These are phyloP conservation scores for Sitobion miscanthi DNA, from an alignment of 1,140 invertebrate genomes.

Conservation along the genomic window DNA sequence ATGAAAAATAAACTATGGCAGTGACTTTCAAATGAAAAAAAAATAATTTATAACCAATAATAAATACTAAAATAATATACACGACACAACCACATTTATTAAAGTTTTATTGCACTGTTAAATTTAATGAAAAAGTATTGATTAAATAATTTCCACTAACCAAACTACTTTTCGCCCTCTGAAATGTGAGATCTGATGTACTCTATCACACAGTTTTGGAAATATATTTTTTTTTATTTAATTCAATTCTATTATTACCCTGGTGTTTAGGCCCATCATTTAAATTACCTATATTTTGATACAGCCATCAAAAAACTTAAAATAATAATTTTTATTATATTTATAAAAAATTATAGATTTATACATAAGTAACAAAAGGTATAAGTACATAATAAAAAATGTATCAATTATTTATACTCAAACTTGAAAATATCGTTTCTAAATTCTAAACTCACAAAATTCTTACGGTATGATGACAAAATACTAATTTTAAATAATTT, in stretches of 20 bases:
- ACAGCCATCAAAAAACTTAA: neutral
- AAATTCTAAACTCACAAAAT: too few relatives aligned
- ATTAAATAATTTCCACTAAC: neutral
- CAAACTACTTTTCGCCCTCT: neutral
- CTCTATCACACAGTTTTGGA: neutral
- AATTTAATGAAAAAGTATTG: conserved; percentile 43
- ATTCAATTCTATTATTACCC: neutral
- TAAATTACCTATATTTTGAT: neutral
- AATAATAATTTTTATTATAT: neutral
- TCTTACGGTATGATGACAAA: too few relatives aligned
- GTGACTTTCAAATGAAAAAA: neutral
- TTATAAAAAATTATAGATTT: neutral
- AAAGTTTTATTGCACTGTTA: neutral
- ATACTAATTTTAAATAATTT: too few relatives aligned
- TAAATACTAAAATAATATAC: conserved; percentile 28
- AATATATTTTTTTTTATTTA: neutral
- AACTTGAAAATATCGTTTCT: too few relatives aligned
- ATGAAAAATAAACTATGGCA: neutral
- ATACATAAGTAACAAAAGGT: too few relatives aligned
- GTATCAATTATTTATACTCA: too few relatives aligned
- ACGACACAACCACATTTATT: neutral
- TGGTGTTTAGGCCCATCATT: neutral
- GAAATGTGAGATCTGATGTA: neutral
- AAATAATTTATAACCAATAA: neutral
- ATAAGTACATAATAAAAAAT: too few relatives aligned